phyloP scores from a whole-genome alignment of 2,888 invertebrate species.

The Myopa tessellatipennis region DNA sequence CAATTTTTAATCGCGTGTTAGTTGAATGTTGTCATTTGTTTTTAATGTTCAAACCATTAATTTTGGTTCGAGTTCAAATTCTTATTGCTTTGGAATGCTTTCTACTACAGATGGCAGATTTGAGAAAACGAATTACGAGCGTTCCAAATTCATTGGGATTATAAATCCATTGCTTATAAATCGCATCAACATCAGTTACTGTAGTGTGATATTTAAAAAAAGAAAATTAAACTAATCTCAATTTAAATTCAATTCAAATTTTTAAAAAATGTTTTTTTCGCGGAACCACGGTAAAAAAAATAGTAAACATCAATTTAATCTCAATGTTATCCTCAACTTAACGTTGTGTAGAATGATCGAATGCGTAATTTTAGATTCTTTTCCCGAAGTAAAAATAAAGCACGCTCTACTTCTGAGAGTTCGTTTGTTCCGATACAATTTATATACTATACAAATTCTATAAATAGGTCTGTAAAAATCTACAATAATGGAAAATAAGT shows the following conservation, averaged over 20 bases:
- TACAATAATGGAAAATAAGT: too few relatives aligned
- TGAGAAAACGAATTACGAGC: background rate
- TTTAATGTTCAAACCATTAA: background rate
- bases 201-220: too few relatives aligned
- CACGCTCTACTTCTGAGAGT: too few relatives aligned
- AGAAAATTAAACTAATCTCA: too few relatives aligned
- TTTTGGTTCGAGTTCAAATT: constrained; percentile 23
- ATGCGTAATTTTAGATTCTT: too few relatives aligned
- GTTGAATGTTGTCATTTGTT: background rate
- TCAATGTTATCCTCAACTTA: background rate
- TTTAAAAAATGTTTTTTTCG: background rate
- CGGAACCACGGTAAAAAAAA: background rate
- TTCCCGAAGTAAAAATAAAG: too few relatives aligned
- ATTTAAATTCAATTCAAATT: background rate
- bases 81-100: constrained; percentile 31
- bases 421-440: too few relatives aligned
- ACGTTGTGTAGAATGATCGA: too few relatives aligned
- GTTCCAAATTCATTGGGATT: background rate
- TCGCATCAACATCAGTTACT: too few relatives aligned
- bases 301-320: background rate
- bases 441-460: too few relatives aligned
- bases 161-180: background rate
- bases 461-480: too few relatives aligned
- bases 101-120: background rate
- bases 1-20: background rate